Conservation (phyloP, 2,113 vertebrate species). For the Blennius ocellaris region DNA sequence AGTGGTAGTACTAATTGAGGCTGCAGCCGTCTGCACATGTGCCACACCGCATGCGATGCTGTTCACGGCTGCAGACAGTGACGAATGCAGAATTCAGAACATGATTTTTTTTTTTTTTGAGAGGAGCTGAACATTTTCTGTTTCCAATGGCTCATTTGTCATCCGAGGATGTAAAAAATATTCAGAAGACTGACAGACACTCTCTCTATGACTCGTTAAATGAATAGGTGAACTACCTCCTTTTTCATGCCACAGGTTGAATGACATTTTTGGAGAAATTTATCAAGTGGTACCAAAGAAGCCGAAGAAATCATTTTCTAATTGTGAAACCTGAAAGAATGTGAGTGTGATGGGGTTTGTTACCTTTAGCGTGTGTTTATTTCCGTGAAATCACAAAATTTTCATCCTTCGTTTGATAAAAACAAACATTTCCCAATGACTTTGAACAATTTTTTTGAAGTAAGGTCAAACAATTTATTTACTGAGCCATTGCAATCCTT, state of each 20-base stretch:
- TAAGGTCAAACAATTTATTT: conserved; percentile 35
- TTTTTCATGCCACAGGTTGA: conserved; percentile 27
- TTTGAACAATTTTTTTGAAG: conserved; percentile 19
- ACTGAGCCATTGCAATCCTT: background rate
- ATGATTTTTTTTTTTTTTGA: conserved; percentile 1
- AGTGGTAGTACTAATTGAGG: conserved; percentile 62
- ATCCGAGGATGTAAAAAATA: conserved; percentile 6
- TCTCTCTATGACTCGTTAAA: conserved; percentile 9
- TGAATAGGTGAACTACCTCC: conserved; percentile 7
- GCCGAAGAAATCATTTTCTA: conserved; percentile 23
- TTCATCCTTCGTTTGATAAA: conserved; percentile 19
- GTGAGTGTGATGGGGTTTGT: conserved; percentile 27
- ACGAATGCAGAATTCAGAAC: conserved; percentile 45
- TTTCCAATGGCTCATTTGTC: conserved; percentile 1
- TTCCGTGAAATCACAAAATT: conserved; percentile 24
- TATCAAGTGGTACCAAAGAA: conserved; percentile 14
- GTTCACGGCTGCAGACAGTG: conserved; percentile 48
- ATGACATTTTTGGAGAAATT: conserved; percentile 8
- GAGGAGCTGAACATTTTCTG: background rate
- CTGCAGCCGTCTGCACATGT: conserved; percentile 41
- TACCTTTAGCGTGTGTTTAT: conserved; percentile 34
- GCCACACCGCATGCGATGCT: conserved; percentile 49
- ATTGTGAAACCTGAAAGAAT: conserved; percentile 32
- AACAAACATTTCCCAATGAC: conserved; percentile 3
- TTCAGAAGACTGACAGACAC: background rate